Evolutionary conservation across 2,113 vertebrate species (phyloP), one percentile per base, ranked within the genome.

Genomic region (Carassius carassius): DNA sequence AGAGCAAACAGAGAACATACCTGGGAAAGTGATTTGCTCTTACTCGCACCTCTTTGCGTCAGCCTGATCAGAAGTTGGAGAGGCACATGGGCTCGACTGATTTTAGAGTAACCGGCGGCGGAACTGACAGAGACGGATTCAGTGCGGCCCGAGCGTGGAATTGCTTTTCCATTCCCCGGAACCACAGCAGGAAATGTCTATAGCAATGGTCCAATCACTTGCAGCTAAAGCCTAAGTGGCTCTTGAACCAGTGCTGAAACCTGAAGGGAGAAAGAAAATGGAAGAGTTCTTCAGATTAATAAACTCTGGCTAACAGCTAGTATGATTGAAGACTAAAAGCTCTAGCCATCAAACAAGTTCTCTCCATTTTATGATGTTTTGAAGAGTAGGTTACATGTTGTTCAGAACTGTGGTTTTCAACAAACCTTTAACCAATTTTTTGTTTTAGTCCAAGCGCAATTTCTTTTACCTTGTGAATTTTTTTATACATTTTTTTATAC

Each of bases 91-190:
- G 23, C 73, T 49, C 1, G 63, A 70, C 75, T 94, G 92, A 94
- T 94, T 94, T 93, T 93, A 93, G 93, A 90, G 91, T 91, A 91
- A 93, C 91, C 90, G 92, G 92, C 90, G 90, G 92, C 91, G 88
- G 90, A 92, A 92, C 92, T 93, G 93, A 94, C 94, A 94, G 89
- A 94, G 93, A 95, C 90, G 88, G 92, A 95, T 94, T 94, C 92
- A 92, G 92, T 91, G 90, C 86, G 93, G 91, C 90, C 91, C 88
- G 91, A 91, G 91, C 92, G 92, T 93, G 90, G 93, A 95, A 95
- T 94, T 95, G 92, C 92, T 94, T 95, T 94, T 93, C 90, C 91
- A 90, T 92, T 92, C 92, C 92, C 89, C 86, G 90, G 92, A 93
- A 94, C 93, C 91, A 86, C 90, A 91, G 91, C 87, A 91, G 90